Conservation (phyloP, 2,113 vertebrate genomes). For the Plecotus auritus region DNA sequence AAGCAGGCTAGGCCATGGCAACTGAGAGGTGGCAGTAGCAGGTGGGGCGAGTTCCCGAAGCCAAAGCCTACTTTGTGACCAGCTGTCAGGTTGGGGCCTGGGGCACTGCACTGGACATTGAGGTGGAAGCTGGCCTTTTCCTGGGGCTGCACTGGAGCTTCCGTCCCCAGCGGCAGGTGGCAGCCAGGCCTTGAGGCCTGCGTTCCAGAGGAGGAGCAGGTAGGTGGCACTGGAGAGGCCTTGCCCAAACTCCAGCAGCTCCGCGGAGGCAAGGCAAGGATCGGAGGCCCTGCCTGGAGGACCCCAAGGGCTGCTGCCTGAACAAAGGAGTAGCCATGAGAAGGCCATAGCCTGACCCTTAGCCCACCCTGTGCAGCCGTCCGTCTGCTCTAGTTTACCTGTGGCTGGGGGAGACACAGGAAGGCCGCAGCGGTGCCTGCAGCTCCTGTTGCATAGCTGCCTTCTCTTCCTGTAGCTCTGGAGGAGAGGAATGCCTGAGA, state of each 20-base stretch:
- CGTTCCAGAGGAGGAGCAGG: constrained; percentile 56
- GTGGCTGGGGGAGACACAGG: neutral
- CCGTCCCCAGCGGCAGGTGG: constrained; percentile 43
- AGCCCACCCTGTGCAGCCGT: neutral
- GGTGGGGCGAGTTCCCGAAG: neutral
- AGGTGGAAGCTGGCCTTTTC: neutral
- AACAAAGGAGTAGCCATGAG: neutral
- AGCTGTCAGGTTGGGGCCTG: neutral
- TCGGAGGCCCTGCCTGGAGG: neutral
- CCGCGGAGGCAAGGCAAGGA: neutral
- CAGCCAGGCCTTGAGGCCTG: neutral
- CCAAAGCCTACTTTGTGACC: neutral
- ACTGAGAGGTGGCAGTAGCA: neutral
- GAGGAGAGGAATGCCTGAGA: neutral
- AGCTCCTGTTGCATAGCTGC: constrained; percentile 78
- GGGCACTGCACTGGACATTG: neutral
- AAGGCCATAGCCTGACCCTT: neutral
- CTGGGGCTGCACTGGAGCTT: neutral
- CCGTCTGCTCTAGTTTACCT: neutral
- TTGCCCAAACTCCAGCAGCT: neutral
- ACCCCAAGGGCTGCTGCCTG: constrained; percentile 11
- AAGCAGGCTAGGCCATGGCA: neutral
- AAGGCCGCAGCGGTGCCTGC: neutral
- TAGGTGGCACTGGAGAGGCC: neutral
- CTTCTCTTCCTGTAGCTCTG: constrained; percentile 83